Conservation (phyloP, 2,888 invertebrate genomes). For the Lithophane socia region DNA sequence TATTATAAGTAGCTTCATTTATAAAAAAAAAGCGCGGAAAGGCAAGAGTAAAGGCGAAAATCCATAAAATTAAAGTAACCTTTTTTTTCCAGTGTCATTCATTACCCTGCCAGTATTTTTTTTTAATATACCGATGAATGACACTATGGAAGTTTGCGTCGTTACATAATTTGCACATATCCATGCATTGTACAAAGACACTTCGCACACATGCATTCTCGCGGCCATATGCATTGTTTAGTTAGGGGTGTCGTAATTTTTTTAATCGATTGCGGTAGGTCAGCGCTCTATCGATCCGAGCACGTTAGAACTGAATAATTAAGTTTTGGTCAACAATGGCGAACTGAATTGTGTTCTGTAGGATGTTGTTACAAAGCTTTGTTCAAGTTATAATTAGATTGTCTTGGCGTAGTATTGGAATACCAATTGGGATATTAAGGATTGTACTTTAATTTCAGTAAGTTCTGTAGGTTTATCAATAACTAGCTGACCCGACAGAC, state of each 20-base stretch:
- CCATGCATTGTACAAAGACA: not conserved
- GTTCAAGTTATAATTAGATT: slow-evolving; percentile 33
- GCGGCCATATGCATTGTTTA: slow-evolving; percentile 46
- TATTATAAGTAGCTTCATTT: not conserved
- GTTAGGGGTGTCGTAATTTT: slow-evolving; percentile 69
- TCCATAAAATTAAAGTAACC: not conserved
- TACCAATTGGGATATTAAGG: not conserved
- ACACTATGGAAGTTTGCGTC: not conserved
- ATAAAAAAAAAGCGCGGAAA: not conserved
- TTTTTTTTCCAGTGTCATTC: not conserved
- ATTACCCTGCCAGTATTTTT: not conserved
- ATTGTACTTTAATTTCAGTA: slow-evolving; percentile 5
- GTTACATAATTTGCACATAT: not conserved
- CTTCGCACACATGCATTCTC: not conserved
- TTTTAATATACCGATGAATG: not conserved
- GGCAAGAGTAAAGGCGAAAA: not conserved
- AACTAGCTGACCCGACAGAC: no score
- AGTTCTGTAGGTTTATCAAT: not conserved
- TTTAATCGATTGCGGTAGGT: slow-evolving; percentile 78
- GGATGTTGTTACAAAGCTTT: slow-evolving; percentile 4
- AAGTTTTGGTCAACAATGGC: slow-evolving; percentile 39
- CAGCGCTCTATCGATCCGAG: slow-evolving; percentile 68
- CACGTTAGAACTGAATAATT: slow-evolving; percentile 42
- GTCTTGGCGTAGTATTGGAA: slow-evolving; percentile 1
- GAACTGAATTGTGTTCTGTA: slow-evolving; percentile 20